Evolutionary conservation across 2,888 invertebrate species (phyloP).

Genomic region (Minunthozetes semirufus): DNA sequence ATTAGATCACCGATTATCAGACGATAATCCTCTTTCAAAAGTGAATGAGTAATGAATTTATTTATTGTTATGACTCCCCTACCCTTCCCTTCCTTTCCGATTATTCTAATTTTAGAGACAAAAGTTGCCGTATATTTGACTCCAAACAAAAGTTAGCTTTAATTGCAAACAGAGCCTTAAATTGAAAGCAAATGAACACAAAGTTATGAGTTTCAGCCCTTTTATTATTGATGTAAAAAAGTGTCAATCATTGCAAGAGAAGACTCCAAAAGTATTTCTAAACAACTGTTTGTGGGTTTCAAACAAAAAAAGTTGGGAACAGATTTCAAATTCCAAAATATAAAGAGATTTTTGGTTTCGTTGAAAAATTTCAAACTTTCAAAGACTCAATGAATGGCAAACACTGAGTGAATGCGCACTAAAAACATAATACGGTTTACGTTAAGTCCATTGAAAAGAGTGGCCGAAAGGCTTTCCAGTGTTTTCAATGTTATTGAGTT

Average conservation of each 20-base stretch:
- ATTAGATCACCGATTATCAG: background rate
- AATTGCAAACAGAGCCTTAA: too few species aligned
- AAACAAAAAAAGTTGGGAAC: too few species aligned
- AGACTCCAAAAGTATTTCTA: too few species aligned
- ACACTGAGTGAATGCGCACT: background rate
- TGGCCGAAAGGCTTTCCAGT: background rate
- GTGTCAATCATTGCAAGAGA: too few species aligned
- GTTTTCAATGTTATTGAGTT: background rate
- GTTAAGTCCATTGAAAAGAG: background rate
- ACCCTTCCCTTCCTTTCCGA: background rate
- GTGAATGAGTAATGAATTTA: background rate
- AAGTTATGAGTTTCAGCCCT: too few species aligned
- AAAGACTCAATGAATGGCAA: background rate
- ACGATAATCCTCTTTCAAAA: background rate
- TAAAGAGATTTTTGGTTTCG: background rate
- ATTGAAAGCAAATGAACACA: too few species aligned
- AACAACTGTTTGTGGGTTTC: too few species aligned
- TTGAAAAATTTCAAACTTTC: background rate
- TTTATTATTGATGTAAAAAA: too few species aligned
- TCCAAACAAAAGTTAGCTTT: too few species aligned
- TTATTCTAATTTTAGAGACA: background rate
- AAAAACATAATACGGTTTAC: background rate
- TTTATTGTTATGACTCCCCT: background rate
- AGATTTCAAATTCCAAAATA: background rate
- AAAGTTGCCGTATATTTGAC: too few species aligned